Evolutionary conservation across 2,113 vertebrate genomes (phyloP), one percentile per base, ranked within the genome.

Genomic region (Zosterops hypoxanthus): DNA sequence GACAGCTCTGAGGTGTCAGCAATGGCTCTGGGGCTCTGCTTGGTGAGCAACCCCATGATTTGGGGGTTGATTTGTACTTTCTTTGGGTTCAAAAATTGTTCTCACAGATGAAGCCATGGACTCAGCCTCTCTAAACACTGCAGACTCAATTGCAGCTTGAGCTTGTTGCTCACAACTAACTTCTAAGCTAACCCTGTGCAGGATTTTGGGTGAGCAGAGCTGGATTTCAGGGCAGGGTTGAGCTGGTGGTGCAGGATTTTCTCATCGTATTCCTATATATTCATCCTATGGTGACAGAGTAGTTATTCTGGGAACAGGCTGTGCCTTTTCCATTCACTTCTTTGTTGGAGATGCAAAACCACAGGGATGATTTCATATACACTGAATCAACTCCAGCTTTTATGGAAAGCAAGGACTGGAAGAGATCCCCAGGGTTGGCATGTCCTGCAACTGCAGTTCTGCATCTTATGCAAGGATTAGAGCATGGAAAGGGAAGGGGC

Each of bases 321-420:
- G 85, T 90, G 95, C 82, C 82, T 75, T 86, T 94, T 63, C 91
- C 71, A 84, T 92, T 94, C 90, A 77, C 44, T 90, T 70, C 39
- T 95, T 82, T 36, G 2, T 50, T 34, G 33, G 69, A 88, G 82
- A 86, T 69, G 68, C 0, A 1, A 90, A 95, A 93, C 41, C 85
- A 73, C 9, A 3, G 47, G 41, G 66, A 61, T 95, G 88, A 94
- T 90, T 93, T 95, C 90, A 68, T 14, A 66, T 47, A 31, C 76
- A 9, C 68, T 80, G 83, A 83, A 92, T 86, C 80, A 64, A 88
- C 52, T 33, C 72, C 5, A 22, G 65, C 52, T 75, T 90, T 69
- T 69, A 92, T 81, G 72, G 90, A 47, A 94, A 77, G 50, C 0
- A 0, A 63, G 79, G 68, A 53, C 31, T 28, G 42, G 78, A 56